phyloP scores from a whole-genome alignment of 2,888 invertebrate genomes.

The Xestia sexstrigata region DNA sequence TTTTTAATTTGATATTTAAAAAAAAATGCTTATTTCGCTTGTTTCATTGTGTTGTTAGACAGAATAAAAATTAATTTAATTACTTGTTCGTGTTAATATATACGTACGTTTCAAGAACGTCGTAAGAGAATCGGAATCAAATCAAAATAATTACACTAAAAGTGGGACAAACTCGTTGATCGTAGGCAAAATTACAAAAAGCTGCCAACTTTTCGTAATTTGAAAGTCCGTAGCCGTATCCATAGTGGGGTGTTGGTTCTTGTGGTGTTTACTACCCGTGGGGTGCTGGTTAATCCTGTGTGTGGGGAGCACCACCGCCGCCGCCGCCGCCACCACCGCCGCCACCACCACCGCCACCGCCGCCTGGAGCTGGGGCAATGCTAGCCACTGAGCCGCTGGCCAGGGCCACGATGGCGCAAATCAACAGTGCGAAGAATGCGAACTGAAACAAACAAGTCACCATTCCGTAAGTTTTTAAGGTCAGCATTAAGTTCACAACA shows the following conservation, averaged over 20 bases:
- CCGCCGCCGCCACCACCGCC: neutral
- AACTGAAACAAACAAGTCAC: neutral
- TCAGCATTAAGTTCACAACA: neutral
- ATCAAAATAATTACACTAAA: neutral
- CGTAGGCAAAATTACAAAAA: neutral
- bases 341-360: neutral
- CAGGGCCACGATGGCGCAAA: slow-evolving; percentile 1
- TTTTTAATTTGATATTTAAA: too few relatives aligned
- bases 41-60: too few relatives aligned
- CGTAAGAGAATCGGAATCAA: neutral
- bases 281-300: neutral
- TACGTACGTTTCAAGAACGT: too few relatives aligned
- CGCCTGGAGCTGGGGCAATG: neutral
- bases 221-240: neutral
- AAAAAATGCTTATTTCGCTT: too few relatives aligned
- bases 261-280: neutral
- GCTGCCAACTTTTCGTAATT: neutral
- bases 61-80: neutral
- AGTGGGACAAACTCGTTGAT: neutral
- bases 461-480: neutral
- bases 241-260: neutral
- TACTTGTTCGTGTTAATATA: neutral
- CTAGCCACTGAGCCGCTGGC: neutral
- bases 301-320: neutral
- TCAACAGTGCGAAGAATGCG: neutral